phyloP scores from a whole-genome alignment of 2,797 vertebrate species.

The Cheirogaleus major region DNA sequence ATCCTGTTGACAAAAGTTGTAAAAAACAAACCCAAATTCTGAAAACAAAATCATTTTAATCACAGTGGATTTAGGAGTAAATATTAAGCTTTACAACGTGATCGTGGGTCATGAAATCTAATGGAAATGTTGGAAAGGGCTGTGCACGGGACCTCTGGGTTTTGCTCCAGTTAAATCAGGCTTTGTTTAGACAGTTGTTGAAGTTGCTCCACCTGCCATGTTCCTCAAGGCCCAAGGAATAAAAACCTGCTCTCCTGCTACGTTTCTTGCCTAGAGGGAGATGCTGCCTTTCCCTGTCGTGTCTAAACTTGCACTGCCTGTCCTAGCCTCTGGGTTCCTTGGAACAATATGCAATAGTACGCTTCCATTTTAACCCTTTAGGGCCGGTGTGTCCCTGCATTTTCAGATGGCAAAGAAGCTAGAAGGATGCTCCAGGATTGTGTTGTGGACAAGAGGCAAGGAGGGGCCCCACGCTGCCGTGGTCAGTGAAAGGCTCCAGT shows the following conservation, averaged over 20 bases:
- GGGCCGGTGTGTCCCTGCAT: fast-evolving
- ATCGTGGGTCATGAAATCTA: not conserved
- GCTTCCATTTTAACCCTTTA: not conserved
- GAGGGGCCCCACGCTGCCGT: not conserved
- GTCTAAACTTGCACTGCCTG: not conserved
- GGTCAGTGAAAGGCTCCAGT: not conserved
- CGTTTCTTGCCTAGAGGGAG: not conserved
- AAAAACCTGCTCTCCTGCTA: not conserved
- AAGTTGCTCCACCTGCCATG: not conserved
- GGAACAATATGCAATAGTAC: not conserved
- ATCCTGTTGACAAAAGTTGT: not conserved
- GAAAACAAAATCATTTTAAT: not conserved
- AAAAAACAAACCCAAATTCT: not conserved
- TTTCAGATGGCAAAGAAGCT: not conserved
- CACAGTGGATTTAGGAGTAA: not conserved
- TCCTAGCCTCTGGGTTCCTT: not conserved
- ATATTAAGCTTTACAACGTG: not conserved
- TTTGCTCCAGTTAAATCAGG: not conserved
- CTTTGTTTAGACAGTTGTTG: not conserved
- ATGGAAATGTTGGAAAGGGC: not conserved
- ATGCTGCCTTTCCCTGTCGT: not conserved
- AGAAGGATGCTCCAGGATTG: not conserved
- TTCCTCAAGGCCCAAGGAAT: not conserved
- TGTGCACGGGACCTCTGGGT: not conserved
- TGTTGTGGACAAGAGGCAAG: not conserved